Evolutionary conservation across 1,140 invertebrate species (phyloP), one percentile per base, ranked within the genome.

Genomic region (Cardiocondyla obscurior): DNA sequence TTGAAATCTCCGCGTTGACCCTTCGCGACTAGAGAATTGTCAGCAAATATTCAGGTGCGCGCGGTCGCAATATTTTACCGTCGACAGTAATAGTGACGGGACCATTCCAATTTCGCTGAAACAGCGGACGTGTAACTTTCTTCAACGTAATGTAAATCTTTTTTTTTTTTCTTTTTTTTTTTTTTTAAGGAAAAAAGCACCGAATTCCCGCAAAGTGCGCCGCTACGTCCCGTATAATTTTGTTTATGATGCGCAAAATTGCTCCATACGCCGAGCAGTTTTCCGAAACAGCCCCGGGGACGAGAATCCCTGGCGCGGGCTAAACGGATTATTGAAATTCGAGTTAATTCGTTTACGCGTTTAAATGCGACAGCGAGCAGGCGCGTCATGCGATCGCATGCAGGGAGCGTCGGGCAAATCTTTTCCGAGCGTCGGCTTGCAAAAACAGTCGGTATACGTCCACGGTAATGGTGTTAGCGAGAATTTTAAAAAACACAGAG

Each of bases 401-500:
- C 33, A 60, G 76, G 57, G 28, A 42, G 33, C 44, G 33, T 33
- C 46, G n/a, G 42, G 33, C 57, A 33, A 81, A 84, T 70, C 82
- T 81, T 70, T 65, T 28, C 19, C 77, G 58, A 22, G 51, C 36
- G 77, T 73, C 67, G 58, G 42, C 53, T 69, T 79, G 60, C 65
- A 81, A 81, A 73, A 76, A 76, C 77, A 73, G 22, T 30, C 33
- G 53, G 65, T 64, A 60, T 81, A 83, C 22, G 73, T 58, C 64
- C 16, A 36, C 30, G 72, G 60, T 84, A 87, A 87, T 87, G 42
- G 64, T 19, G 83, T 87, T 85, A 87, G 83, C 53, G 46, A 51
- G 83, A 85, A 85, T 88, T 88, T 85, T 62, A 46, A 82, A 87
- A 88, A 87, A 87, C 51, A 87, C 19, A 51, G 67, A 64, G 28